Evolutionary conservation across 2,888 invertebrate genomes (phyloP).

Genomic region (Isoperla grammatica): DNA sequence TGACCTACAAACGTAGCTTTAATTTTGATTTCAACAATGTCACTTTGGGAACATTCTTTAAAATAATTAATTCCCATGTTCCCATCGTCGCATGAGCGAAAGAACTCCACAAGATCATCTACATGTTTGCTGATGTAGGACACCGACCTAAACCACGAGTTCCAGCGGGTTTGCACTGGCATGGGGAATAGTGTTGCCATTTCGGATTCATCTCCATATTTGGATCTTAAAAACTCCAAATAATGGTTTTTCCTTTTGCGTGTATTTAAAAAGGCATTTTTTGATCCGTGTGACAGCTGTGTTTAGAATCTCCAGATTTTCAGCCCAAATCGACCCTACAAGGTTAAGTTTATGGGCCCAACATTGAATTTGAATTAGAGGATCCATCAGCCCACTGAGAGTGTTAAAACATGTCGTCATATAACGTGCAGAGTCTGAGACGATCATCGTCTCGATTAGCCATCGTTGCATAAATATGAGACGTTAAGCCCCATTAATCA

Average conservation of each 20-base stretch:
- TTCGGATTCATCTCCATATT: no score
- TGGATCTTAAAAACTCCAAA: not conserved
- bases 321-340: not conserved
- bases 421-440: not conserved
- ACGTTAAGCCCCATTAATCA: no score
- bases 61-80: no score
- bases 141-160: no score
- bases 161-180: no score
- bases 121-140: not conserved
- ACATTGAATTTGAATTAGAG: not conserved
- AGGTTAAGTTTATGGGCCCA: not conserved
- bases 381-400: not conserved
- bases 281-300: not conserved
- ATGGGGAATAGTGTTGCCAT: no score
- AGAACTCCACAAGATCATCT: not conserved
- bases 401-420: not conserved
- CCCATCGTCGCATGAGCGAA: no score
- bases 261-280: constrained; percentile 9
- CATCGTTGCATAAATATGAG: no score
- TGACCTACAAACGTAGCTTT: no score
- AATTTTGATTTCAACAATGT: no score
- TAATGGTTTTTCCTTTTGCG: not conserved
- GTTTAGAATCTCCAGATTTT: not conserved
- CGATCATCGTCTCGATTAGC: no score
- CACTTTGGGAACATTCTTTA: no score